phyloP scores from a whole-genome alignment of 2,113 vertebrate species.

The Pterocles orientalis region DNA sequence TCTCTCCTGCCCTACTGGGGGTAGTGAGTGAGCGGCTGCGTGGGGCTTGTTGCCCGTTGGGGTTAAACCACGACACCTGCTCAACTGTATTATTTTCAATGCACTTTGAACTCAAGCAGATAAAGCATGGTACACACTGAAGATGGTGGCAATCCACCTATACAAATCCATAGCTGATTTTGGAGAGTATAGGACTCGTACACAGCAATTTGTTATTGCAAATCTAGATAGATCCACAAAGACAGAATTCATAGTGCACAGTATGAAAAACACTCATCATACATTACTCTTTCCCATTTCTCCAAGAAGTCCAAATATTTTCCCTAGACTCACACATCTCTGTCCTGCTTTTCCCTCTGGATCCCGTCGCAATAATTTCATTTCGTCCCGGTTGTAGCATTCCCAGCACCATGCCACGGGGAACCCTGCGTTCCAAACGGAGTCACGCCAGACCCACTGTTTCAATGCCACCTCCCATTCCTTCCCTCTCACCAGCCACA shows the following conservation, averaged over 20 bases:
- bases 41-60: too few species aligned
- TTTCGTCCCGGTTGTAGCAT: background rate
- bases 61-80: too few species aligned
- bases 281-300: fast-evolving
- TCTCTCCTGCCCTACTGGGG: too few species aligned
- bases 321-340: background rate
- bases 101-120: background rate
- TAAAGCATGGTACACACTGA: fast-evolving
- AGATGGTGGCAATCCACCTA: background rate
- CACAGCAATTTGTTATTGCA: too few species aligned
- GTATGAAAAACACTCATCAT: background rate
- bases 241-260: too few species aligned
- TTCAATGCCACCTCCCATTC: fast-evolving
- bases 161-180: background rate
- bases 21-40: too few species aligned
- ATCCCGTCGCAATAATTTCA: background rate
- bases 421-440: fast-evolving
- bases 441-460: background rate
- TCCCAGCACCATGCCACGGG: fast-evolving
- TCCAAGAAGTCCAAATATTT: background rate
- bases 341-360: background rate
- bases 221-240: background rate
- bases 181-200: background rate
- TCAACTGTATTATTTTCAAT: background rate
- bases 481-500: background rate